phyloP scores from a whole-genome alignment of 2,797 vertebrate genomes.

The Malurus leucopterus region DNA sequence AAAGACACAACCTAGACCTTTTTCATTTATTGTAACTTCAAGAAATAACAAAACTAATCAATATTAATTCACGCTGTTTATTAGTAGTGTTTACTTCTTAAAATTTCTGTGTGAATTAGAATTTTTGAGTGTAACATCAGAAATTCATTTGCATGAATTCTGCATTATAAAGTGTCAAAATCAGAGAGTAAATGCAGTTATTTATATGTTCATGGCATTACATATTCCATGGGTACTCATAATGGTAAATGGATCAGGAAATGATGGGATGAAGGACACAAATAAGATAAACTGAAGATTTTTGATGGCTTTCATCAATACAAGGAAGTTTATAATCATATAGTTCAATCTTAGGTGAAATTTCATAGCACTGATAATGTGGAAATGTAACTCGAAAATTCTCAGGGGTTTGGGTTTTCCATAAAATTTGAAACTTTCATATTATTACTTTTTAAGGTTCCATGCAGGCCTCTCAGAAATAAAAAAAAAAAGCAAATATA shows the following conservation, averaged over 20 bases:
- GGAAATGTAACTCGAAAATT: neutral
- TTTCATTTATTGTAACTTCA: neutral
- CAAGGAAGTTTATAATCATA: neutral
- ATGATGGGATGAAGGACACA: neutral
- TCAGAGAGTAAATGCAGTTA: neutral
- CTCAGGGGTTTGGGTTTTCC: neutral
- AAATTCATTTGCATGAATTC: neutral
- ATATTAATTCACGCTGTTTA: neutral
- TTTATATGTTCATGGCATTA: neutral
- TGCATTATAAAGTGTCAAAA: neutral
- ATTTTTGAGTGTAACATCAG: neutral
- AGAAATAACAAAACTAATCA: neutral
- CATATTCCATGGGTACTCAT: fast-evolving
- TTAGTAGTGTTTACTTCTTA: neutral
- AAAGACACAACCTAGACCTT: neutral
- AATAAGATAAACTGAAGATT: neutral
- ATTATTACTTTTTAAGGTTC: neutral
- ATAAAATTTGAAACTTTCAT: neutral
- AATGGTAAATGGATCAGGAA: neutral
- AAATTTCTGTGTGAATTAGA: neutral
- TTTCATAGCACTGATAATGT: neutral
- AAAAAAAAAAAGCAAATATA: neutral
- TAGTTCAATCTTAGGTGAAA: neutral
- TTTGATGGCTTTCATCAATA: neutral
- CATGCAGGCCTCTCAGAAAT: neutral